Conservation (phyloP, 2,888 invertebrate species). For the Mythimna albipuncta region DNA sequence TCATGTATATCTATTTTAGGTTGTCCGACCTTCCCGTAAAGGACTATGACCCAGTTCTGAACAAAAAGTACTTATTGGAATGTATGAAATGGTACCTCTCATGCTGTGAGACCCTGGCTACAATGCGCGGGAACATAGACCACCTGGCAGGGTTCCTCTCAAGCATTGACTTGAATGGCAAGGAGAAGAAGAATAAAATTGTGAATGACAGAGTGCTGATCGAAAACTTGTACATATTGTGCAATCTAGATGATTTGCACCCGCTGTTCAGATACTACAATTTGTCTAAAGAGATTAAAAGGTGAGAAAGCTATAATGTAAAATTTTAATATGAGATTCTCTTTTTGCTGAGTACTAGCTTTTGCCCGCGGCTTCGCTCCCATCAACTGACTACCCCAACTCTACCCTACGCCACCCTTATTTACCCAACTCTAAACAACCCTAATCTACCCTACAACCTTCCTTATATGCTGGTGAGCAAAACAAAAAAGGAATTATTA, state of each 20-base stretch:
- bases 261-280: conserved; percentile 89
- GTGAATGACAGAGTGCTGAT: conserved; percentile 87
- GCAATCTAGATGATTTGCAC: conserved; percentile 91
- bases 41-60: conserved; percentile 93
- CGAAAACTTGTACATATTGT: conserved; percentile 92
- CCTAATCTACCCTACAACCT: too few species aligned
- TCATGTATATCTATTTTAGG: conserved; percentile 79
- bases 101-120: conserved; percentile 89
- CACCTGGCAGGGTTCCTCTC: conserved; percentile 59
- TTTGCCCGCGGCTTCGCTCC: too few species aligned
- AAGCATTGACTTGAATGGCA: conserved; percentile 60
- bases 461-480: too few species aligned
- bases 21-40: conserved; percentile 90
- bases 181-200: conserved; percentile 59
- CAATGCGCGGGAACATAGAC: conserved; percentile 46
- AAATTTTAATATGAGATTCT: too few species aligned
- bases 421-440: too few species aligned
- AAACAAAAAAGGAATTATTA: too few species aligned
- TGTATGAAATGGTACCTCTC: conserved; percentile 92
- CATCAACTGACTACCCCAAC: too few species aligned
- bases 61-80: conserved; percentile 93
- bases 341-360: too few species aligned
- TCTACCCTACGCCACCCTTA: too few species aligned
- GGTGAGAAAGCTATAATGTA: conserved; percentile 74
- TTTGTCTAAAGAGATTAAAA: conserved; percentile 82